Conservation (phyloP, 2,797 vertebrate genomes). For the Phrynocephalus vlangalii region DNA sequence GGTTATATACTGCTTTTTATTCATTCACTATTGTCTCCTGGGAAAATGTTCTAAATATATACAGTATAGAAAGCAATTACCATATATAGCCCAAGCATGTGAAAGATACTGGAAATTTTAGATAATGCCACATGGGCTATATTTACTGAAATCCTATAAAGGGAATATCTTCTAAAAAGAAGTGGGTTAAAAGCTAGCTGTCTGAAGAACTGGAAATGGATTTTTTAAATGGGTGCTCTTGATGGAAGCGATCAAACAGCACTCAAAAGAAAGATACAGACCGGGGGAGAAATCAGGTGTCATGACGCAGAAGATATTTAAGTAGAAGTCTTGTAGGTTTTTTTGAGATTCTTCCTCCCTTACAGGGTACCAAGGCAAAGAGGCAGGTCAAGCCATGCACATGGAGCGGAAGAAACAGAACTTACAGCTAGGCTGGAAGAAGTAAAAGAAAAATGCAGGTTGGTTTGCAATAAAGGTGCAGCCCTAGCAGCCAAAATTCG, state of each 20-base stretch:
- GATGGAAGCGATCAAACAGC: constrained; percentile 1
- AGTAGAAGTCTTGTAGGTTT: constrained; percentile 79
- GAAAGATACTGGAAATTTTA: neutral
- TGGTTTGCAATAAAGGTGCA: constrained; percentile 72
- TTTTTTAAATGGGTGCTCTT: constrained; percentile 6
- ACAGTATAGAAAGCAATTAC: constrained; percentile 1
- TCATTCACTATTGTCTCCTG: neutral
- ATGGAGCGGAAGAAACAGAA: constrained; percentile 73
- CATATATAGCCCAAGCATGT: too few species aligned
- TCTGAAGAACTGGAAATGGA: neutral
- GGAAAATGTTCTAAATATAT: neutral
- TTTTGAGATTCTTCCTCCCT: constrained; percentile 70
- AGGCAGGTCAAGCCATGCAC: constrained; percentile 75
- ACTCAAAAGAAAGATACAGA: neutral
- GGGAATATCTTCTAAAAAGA: neutral
- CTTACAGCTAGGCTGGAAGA: constrained; percentile 74
- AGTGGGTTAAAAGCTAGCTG: neutral
- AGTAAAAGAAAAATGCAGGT: constrained; percentile 75
- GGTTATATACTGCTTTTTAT: neutral
- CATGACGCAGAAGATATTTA: constrained; percentile 68
- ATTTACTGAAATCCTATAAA: neutral
- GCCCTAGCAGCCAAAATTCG: constrained; percentile 78
- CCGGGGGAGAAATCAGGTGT: constrained; percentile 49
- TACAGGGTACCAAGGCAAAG: constrained; percentile 69
- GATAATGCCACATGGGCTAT: neutral